Base-by-base conservation (phyloP, 1,140 invertebrate species). In the Panagrolaimus sp. region DNA sequence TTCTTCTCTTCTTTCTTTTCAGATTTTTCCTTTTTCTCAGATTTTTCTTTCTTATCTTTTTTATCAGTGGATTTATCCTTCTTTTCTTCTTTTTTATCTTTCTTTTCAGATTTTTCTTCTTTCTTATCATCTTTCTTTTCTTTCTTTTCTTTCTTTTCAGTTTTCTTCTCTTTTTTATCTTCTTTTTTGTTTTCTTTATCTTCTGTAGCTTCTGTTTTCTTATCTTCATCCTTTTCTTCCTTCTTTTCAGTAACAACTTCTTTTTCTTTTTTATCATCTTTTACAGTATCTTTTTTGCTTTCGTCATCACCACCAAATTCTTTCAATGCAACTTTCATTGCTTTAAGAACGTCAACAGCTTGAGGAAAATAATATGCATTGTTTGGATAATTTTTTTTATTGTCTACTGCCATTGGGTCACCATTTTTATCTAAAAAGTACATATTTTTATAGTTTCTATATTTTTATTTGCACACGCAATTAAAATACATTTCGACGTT, bases 341-440 rank as follows among this genome's bases (percentile, higher is more conserved):
- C 79, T 25, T 72, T 73, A 25, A 83, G 69, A 25, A 81, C 72
- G 48, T 83, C 79, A 53, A 68, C 63, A 23, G 78, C 63, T 44
- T 70, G 63, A 16, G 78, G 79, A 66, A 77, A 79, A 68, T 81
- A 79, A 62, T 78, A 80, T 9, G 72, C 43, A 51, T 81, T 80
- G 42, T 77, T 78, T 46, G 77, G 72, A 62, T 79, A 81, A 31
- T 76, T 74, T 38, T 77, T 75, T 46, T 78, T 78, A 66, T 82
- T 81, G 68, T 81, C 75, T 9, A 80, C 77, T 42, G 68, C 57
- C 48, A 82, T 48, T 11, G 66, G 74, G 31, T 77, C 66, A 46
- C 79, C 79, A 13, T 79, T 48, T 61, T 79, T 77, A 45, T 82
- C 81, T 81, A 44, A 61, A 81, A 82, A 27, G n/a, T n/a, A n/a